Evolutionary conservation across 1,140 invertebrate genomes (phyloP).

Genomic region (Scaptodrosophila lebanonensis): DNA sequence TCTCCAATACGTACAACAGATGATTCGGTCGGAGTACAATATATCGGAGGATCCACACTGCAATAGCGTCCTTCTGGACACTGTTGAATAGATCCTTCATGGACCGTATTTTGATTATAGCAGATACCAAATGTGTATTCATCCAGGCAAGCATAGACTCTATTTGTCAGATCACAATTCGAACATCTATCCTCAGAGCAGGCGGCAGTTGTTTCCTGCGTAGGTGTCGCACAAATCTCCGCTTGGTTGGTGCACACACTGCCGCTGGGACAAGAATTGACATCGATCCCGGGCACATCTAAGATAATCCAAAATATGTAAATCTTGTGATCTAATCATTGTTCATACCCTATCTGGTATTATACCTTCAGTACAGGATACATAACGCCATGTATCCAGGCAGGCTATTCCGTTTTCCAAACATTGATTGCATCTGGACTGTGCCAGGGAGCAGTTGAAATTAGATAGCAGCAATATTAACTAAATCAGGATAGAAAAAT

Average conservation of each 20-base stretch:
- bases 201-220: background rate
- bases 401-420: constrained; percentile 3
- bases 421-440: constrained; percentile 6
- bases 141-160: constrained; percentile 32
- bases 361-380: background rate
- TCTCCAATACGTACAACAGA: constrained; percentile 12
- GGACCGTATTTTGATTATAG: background rate
- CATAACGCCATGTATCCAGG: constrained; percentile 1
- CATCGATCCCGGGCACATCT: background rate
- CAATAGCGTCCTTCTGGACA: constrained; percentile 38
- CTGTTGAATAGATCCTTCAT: background rate
- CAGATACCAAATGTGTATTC: constrained; percentile 43
- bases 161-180: constrained; percentile 27
- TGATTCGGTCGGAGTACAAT: constrained; percentile 22
- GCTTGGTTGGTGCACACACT: constrained; percentile 2
- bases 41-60: constrained; percentile 7
- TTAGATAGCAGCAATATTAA: constrained; percentile 1
- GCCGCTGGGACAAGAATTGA: background rate
- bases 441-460: background rate
- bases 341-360: no score
- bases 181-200: constrained; percentile 20
- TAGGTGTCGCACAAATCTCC: background rate
- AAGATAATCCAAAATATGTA: no score
- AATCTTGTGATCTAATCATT: no score
- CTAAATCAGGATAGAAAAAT: constrained; percentile 8